A percentile compares a stretch with the other conserved stretches of the same genome.
Evolutionary conservation across 2,888 invertebrate genomes (phyloP).

Genomic region (Heliconius erato): DNA sequence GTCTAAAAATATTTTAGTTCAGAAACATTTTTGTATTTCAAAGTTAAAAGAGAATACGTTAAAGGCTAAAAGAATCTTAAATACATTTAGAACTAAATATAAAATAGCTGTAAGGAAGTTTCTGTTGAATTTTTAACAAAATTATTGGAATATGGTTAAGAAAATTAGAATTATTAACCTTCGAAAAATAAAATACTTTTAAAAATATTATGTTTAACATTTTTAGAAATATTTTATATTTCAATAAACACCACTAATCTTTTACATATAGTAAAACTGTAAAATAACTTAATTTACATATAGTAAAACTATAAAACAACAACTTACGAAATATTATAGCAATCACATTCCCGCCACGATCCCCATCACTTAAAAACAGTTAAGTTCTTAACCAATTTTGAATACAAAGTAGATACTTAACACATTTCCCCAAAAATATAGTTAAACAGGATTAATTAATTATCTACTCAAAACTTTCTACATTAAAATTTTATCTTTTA

Average conservation of each 20-base stretch:
- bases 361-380: constrained; percentile 10
- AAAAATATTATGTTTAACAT: neutral
- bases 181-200: neutral
- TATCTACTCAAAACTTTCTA: neutral
- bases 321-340: constrained; percentile 12
- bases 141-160: neutral
- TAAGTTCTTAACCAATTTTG: neutral
- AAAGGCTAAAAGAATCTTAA: neutral
- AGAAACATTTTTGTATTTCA: neutral
- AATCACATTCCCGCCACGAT: constrained; percentile 22
- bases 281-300: neutral
- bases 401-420: neutral
- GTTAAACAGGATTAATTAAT: neutral
- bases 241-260: too few relatives aligned
- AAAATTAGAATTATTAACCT: neutral
- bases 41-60: neutral
- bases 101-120: neutral
- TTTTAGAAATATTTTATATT: too few relatives aligned
- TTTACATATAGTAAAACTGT: too few relatives aligned
- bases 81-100: neutral
- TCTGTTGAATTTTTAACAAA: neutral
- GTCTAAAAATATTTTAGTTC: neutral
- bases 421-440: neutral
- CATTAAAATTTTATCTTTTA: neutral
- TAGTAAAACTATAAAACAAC: neutral